Conservation (phyloP, 2,888 invertebrate genomes). For the Drosophila infuscata region DNA sequence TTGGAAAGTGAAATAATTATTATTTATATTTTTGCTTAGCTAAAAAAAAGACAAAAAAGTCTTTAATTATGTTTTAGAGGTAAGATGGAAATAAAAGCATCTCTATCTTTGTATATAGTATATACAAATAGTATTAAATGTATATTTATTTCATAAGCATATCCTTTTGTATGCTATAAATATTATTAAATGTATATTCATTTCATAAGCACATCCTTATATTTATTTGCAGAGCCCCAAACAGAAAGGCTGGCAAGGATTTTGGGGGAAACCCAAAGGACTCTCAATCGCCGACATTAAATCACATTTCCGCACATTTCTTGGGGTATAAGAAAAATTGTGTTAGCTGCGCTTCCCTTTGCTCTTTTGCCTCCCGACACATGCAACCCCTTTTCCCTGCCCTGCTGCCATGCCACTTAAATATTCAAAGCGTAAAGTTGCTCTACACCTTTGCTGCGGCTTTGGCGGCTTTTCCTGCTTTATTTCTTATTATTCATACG, state of each 20-base stretch:
- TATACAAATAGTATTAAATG: background rate
- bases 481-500: constrained; percentile 71
- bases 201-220: background rate
- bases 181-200: background rate
- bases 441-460: constrained; percentile 66
- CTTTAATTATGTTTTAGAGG: background rate
- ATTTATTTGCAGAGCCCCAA: background rate
- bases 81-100: background rate
- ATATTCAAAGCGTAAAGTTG: constrained; percentile 77
- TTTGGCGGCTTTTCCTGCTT: constrained; percentile 39
- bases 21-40: constrained; percentile 44
- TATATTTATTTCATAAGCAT: constrained; percentile 6
- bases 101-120: background rate
- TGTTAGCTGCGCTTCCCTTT: constrained; percentile 67
- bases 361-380: background rate
- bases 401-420: constrained; percentile 64
- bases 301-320: constrained; percentile 83
- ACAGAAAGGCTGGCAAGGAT: constrained; percentile 46
- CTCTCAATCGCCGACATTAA: constrained; percentile 77
- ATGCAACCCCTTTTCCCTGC: constrained; percentile 6
- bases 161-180: background rate
- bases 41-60: background rate
- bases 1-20: constrained; percentile 60
- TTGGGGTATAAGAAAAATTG: constrained; percentile 68
- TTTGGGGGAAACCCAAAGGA: constrained; percentile 47